Conservation (phyloP, 2,797 vertebrate genomes). For the Falco berigora region DNA sequence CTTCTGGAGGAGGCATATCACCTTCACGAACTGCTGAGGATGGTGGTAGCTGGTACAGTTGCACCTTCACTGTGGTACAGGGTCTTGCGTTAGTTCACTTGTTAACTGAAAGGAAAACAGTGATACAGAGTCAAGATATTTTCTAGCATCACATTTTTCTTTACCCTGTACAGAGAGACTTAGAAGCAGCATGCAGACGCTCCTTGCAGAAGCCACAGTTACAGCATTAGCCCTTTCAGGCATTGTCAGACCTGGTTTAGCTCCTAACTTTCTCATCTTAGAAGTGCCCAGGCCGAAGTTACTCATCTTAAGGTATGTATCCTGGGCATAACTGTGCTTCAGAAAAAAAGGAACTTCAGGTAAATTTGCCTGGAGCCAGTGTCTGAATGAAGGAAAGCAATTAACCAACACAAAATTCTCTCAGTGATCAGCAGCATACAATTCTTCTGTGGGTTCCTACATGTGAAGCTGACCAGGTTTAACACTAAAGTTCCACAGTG, state of each 20-base stretch:
- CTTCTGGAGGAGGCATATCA: background rate
- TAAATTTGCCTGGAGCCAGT: background rate
- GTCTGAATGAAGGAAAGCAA: background rate
- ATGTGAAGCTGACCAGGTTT: background rate
- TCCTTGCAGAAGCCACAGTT: background rate
- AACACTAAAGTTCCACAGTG: background rate
- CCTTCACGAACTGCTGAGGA: background rate
- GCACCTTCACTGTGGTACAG: background rate
- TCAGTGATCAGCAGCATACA: background rate
- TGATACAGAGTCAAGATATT: background rate
- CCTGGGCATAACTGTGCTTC: background rate
- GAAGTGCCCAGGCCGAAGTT: background rate
- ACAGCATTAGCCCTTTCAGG: background rate
- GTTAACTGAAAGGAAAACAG: background rate
- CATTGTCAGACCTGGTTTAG: background rate
- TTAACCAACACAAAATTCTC: background rate
- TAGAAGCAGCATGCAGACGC: background rate
- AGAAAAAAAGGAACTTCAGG: background rate
- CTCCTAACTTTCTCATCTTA: background rate
- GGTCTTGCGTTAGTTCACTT: background rate
- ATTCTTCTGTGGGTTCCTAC: background rate
- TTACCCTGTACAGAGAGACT: background rate
- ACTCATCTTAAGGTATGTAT: background rate
- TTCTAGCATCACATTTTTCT: background rate
- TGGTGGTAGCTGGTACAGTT: background rate